Evolutionary conservation across 2,797 vertebrate species (phyloP).

Genomic region (Morelia viridis): DNA sequence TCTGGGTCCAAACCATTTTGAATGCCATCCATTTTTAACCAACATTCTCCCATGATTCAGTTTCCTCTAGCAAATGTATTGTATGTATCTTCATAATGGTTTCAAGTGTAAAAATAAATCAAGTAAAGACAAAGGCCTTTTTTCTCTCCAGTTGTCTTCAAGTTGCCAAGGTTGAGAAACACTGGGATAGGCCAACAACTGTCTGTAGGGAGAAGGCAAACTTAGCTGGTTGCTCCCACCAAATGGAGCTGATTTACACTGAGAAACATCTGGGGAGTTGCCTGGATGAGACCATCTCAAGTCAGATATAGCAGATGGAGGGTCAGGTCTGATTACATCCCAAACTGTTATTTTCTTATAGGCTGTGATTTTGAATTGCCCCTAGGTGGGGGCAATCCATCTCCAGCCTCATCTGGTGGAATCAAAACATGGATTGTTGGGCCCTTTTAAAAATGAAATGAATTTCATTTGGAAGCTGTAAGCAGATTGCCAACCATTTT

Average conservation of each 20-base stretch:
- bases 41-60: not conserved
- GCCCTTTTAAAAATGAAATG: no score
- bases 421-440: no score
- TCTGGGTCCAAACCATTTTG: not conserved
- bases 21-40: not conserved
- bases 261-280: constrained; percentile 2
- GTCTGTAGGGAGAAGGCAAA: not conserved
- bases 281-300: not conserved
- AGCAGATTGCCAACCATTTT: not conserved
- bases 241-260: not conserved
- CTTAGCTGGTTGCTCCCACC: not conserved
- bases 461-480: not conserved
- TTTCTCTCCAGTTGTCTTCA: no score
- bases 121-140: no score
- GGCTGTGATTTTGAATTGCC: not conserved
- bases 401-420: not conserved
- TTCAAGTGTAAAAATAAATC: no score
- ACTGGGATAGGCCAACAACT: not conserved
- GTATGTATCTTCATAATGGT: no score
- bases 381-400: not conserved
- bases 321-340: not conserved
- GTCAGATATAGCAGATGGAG: not conserved
- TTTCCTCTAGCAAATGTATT: not conserved
- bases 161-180: no score
- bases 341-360: not conserved